phyloP scores from a whole-genome alignment of 2,797 vertebrate genomes.

The Stomatorhinus walkeri region DNA sequence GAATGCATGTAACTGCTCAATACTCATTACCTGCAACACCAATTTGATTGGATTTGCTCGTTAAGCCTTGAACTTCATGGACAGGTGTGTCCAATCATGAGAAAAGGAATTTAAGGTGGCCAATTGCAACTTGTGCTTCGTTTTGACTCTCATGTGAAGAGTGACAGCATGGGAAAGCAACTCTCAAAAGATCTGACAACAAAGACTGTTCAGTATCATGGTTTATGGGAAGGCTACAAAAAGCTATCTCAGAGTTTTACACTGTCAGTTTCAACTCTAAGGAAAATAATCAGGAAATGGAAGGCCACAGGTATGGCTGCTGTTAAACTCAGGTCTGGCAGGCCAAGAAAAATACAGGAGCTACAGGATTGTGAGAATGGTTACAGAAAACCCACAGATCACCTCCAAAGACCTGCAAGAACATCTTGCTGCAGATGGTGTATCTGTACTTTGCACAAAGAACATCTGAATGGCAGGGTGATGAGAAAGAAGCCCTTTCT shows the following conservation, averaged over 20 bases:
- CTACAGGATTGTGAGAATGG: background rate
- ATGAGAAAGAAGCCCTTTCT: background rate
- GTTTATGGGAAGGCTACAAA: too few relatives aligned
- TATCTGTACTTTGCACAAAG: background rate
- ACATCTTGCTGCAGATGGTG: background rate
- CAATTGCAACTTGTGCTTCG: background rate
- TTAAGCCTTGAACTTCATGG: too few relatives aligned
- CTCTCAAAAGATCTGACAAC: too few relatives aligned
- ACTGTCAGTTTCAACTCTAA: too few relatives aligned
- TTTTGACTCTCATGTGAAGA: background rate
- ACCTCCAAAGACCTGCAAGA: background rate
- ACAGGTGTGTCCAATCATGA: too few relatives aligned
- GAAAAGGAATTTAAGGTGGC: background rate
- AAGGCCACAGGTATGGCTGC: background rate
- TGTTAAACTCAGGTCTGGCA: background rate
- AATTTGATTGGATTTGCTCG: too few relatives aligned
- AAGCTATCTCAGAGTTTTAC: too few relatives aligned
- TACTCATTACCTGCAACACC: too few relatives aligned
- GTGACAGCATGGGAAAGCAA: too few relatives aligned
- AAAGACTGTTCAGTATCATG: too few relatives aligned
- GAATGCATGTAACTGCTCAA: too few relatives aligned
- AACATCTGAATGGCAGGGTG: background rate
- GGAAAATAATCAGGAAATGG: too few relatives aligned
- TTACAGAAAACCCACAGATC: background rate
- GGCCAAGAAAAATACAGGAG: background rate